phyloP scores from a whole-genome alignment of 2,113 vertebrate species.

The Jacana jacana region DNA sequence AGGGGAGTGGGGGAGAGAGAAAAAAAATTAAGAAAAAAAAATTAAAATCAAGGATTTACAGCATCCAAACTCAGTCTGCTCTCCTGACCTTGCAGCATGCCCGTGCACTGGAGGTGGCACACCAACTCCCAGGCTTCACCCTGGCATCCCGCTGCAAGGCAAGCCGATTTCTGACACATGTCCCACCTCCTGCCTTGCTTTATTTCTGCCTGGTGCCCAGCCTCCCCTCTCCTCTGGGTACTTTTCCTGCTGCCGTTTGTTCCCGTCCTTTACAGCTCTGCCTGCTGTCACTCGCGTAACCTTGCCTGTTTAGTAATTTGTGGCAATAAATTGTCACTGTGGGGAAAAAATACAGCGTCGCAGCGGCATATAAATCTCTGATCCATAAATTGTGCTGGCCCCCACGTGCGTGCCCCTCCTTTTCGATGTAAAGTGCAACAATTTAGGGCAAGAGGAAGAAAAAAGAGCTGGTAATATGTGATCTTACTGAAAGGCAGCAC shows the following conservation, averaged over 20 bases:
- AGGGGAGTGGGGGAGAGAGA: accelerated
- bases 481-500: neutral
- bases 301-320: constrained; percentile 61
- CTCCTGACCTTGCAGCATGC: neutral
- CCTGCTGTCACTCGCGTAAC: constrained; percentile 46
- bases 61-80: neutral
- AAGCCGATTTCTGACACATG: neutral
- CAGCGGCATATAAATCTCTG: constrained; percentile 51
- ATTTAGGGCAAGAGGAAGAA: constrained; percentile 44
- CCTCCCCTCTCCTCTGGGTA: constrained; percentile 30
- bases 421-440: constrained; percentile 22
- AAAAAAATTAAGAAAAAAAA: neutral
- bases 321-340: constrained; percentile 64
- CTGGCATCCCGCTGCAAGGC: neutral
- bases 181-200: neutral
- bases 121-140: neutral
- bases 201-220: neutral
- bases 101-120: neutral
- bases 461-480: neutral
- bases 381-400: constrained; percentile 43
- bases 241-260: neutral
- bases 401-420: neutral
- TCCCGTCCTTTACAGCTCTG: constrained; percentile 32
- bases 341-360: constrained; percentile 37
- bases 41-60: neutral